Evolutionary conservation across 1,140 invertebrate genomes (phyloP).

Genomic region (Zaprionus ornatus): DNA sequence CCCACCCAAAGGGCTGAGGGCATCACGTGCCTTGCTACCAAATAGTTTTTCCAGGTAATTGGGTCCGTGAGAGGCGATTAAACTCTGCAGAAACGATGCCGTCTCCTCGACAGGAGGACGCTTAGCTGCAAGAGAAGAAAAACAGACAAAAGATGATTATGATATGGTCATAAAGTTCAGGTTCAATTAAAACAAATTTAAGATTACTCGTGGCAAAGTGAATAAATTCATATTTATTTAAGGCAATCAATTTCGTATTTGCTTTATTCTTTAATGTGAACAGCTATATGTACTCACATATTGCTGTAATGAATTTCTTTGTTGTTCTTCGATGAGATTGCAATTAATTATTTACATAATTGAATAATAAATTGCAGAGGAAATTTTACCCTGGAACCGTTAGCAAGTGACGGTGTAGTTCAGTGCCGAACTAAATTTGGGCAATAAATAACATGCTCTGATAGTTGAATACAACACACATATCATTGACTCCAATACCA

Average conservation of each 20-base stretch:
- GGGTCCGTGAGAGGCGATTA: slow-evolving; percentile 96
- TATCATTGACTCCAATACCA: background rate
- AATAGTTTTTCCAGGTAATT: slow-evolving; percentile 98
- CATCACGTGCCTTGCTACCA: slow-evolving; percentile 95
- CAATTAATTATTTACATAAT: slow-evolving; percentile 2
- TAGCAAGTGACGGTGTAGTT: too few relatives aligned
- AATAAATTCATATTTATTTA: background rate
- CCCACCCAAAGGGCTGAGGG: slow-evolving; percentile 94
- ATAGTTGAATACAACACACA: too few relatives aligned
- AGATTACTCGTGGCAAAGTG: background rate
- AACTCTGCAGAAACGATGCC: slow-evolving; percentile 95
- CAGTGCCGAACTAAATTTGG: too few relatives aligned
- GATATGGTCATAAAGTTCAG: background rate
- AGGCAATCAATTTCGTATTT: background rate
- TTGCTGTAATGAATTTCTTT: slow-evolving; percentile 3
- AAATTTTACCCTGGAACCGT: background rate
- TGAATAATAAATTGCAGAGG: background rate
- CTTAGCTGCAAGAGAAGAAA: slow-evolving; percentile 88
- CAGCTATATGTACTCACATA: background rate
- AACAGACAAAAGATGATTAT: slow-evolving; percentile 9
- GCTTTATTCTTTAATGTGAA: background rate
- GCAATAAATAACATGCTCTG: too few relatives aligned
- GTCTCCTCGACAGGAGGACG: slow-evolving; percentile 98
- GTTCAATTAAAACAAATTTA: background rate
- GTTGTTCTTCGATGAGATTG: background rate